Conservation (phyloP, 2,797 vertebrate genomes). For the Melanotaenia maccullochi region DNA sequence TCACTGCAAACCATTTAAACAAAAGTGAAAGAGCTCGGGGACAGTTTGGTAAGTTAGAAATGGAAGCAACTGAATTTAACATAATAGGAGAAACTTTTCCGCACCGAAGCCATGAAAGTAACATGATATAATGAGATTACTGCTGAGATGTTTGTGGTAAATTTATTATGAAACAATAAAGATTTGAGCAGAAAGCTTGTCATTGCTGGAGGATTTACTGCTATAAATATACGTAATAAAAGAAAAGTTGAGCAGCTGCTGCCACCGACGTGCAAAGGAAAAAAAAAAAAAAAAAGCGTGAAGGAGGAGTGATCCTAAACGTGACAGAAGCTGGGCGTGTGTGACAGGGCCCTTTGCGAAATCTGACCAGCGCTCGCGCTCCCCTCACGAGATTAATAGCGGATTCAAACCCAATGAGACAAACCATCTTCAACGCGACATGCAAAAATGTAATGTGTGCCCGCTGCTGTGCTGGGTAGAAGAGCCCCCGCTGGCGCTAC, state of each 20-base stretch:
- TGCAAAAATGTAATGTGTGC: neutral
- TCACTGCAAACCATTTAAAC: neutral
- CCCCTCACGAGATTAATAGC: neutral
- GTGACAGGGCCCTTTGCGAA: neutral
- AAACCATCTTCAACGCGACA: neutral
- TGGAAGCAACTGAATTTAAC: too few relatives aligned
- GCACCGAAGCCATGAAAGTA: too few relatives aligned
- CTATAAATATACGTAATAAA: too few relatives aligned
- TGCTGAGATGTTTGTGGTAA: neutral
- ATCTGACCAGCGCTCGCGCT: neutral
- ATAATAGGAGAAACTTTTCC: too few relatives aligned
- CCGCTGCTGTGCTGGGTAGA: neutral
- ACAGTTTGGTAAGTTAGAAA: too few relatives aligned
- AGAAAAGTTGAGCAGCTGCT: neutral
- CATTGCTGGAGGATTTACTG: too few relatives aligned
- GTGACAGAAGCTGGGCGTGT: neutral
- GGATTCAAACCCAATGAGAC: neutral
- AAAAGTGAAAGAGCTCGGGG: too few relatives aligned
- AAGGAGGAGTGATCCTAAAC: neutral
- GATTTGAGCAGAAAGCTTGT: too few relatives aligned
- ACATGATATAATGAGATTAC: neutral
- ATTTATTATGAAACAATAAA: too few relatives aligned
- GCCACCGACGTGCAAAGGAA: neutral
- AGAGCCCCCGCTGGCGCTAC: neutral
- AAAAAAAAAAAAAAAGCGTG: neutral